Evolutionary conservation across 37 sponge, comb jelly and placozoan genomes (phyloP).

Genomic region (Spongilla lacustris): DNA sequence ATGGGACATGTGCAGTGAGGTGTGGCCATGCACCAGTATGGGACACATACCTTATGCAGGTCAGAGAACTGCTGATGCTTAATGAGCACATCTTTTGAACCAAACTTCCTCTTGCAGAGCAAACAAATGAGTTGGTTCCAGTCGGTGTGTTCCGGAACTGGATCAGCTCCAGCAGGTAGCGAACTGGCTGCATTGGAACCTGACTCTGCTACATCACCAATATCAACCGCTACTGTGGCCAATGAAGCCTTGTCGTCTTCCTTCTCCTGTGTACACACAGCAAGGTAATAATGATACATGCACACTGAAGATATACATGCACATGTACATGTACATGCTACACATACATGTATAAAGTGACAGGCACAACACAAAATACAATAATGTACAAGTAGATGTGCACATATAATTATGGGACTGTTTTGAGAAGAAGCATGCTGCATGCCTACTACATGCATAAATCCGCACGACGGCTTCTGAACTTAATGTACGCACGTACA

Average conservation of each 20-base stretch:
- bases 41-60: slow-evolving; percentile 95
- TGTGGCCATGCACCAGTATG: no score
- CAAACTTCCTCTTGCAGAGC: slow-evolving; percentile 96
- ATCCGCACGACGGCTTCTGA: no score
- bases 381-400: no score
- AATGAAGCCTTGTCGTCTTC: background rate
- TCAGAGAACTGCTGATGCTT: slow-evolving; percentile 94
- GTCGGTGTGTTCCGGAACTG: slow-evolving; percentile 79
- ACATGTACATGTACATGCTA: background rate
- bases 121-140: slow-evolving; percentile 90
- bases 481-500: no score
- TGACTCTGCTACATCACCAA: background rate
- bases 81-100: slow-evolving; percentile 68
- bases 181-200: slow-evolving; percentile 27
- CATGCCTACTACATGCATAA: no score
- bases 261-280: slow-evolving; percentile 13
- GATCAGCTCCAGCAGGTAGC: slow-evolving; percentile 28
- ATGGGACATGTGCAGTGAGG: no score
- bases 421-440: no score
- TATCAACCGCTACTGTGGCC: slow-evolving; percentile 6
- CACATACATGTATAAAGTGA: no score
- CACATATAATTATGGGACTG: no score
- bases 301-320: no score
- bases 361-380: no score
- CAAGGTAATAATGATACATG: background rate